phyloP scores from a whole-genome alignment of 2,888 invertebrate genomes.

The Sisyra terminalis region DNA sequence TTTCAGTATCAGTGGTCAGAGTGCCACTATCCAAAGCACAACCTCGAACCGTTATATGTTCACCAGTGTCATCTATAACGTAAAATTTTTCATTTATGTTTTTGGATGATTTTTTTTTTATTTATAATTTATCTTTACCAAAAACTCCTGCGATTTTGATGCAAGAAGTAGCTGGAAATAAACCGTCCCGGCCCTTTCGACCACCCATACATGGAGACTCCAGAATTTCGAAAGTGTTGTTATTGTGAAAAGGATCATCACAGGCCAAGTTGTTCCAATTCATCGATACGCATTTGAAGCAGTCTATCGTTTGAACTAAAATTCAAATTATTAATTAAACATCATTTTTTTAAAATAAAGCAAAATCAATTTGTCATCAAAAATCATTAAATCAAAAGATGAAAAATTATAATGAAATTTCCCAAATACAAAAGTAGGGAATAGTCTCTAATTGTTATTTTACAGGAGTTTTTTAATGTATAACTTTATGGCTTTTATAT shows the following conservation, averaged over 20 bases:
- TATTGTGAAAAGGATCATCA: constrained; percentile 93
- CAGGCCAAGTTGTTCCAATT: constrained; percentile 74
- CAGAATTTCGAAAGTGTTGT: constrained; percentile 65
- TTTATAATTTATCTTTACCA: constrained; percentile 43
- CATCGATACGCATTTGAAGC: constrained; percentile 92
- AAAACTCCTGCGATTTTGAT: constrained; percentile 87
- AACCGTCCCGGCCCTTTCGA: constrained; percentile 76
- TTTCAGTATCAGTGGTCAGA: constrained; percentile 88
- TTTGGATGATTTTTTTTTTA: not conserved
- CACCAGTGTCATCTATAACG: constrained; percentile 56
- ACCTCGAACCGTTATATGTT: constrained; percentile 72
- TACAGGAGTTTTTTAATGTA: too few species aligned
- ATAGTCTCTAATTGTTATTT: too few species aligned
- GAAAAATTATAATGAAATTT: too few species aligned
- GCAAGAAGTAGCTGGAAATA: constrained; percentile 94
- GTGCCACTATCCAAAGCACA: constrained; percentile 94
- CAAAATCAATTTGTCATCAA: too few species aligned
- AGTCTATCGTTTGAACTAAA: constrained; percentile 61
- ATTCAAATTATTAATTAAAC: too few species aligned
- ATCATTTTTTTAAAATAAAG: too few species aligned
- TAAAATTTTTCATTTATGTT: constrained; percentile 4
- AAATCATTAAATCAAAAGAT: too few species aligned
- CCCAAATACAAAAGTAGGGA: too few species aligned
- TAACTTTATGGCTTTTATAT: too few species aligned
- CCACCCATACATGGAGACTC: constrained; percentile 91